These are phyloP conservation scores for Phenacoccus solenopsis DNA, from an alignment of 1,140 invertebrate species.

Conservation along the genomic window DNA sequence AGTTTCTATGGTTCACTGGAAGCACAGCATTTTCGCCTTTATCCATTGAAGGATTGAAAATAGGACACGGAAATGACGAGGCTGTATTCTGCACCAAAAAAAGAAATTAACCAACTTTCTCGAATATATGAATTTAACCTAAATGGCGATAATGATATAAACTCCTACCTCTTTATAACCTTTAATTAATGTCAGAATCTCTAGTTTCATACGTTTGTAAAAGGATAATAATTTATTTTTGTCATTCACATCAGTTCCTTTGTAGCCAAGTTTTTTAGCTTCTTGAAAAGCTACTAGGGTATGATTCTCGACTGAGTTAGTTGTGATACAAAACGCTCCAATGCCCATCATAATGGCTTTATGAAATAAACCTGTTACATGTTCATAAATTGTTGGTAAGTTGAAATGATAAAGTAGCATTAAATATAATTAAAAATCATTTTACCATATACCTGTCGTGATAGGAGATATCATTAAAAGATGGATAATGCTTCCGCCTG, in stretches of 20 bases:
- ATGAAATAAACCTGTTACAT: neutral
- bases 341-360: neutral
- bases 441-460: slow-evolving; percentile 36
- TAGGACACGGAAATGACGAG: no score
- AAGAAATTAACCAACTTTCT: no score
- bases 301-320: no score
- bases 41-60: neutral
- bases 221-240: neutral
- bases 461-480: slow-evolving; percentile 44
- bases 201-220: neutral
- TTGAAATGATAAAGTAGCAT: neutral
- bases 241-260: neutral
- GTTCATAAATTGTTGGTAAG: neutral
- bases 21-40: neutral
- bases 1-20: neutral
- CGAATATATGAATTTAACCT: no score
- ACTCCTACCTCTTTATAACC: neutral
- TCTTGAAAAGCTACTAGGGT: neutral
- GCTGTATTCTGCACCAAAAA: no score
- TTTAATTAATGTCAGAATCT: neutral
- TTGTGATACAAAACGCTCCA: no score
- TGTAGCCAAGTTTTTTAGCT: neutral
- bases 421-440: neutral
- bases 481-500: slow-evolving; percentile 72
- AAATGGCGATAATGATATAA: neutral